A percentile compares a stretch with the other conserved stretches of the same genome.
phyloP scores from a whole-genome alignment of 2,888 invertebrate genomes.

The Calliopum simillimum region DNA sequence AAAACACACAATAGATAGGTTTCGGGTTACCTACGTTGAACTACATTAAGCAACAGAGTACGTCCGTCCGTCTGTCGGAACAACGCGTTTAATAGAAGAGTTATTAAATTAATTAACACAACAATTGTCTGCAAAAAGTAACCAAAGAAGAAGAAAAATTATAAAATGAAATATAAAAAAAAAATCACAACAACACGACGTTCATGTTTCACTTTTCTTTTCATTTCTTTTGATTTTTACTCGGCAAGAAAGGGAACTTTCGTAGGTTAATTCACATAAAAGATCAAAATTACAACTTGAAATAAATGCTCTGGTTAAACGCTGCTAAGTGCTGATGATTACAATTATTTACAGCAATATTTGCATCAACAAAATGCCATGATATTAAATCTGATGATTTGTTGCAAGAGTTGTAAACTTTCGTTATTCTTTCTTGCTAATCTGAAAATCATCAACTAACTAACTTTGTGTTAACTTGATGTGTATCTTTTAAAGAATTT shows the following conservation, averaged over 20 bases:
- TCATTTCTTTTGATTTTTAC: constrained; percentile 13
- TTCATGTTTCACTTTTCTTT: constrained; percentile 23
- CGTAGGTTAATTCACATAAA: constrained; percentile 6
- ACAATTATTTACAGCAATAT: background rate
- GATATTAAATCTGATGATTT: too few relatives aligned
- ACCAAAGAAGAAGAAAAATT: constrained; percentile 17
- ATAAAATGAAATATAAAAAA: constrained; percentile 13
- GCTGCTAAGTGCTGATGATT: background rate
- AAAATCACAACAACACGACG: background rate
- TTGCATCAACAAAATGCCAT: too few relatives aligned
- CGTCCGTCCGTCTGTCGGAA: background rate
- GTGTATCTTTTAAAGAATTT: too few relatives aligned
- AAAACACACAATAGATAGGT: background rate
- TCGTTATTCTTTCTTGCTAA: too few relatives aligned
- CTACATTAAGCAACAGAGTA: background rate
- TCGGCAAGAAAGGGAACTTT: background rate
- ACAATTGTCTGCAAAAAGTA: constrained; percentile 20
- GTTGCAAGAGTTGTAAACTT: too few relatives aligned
- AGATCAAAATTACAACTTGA: constrained; percentile 8
- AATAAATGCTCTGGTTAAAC: background rate
- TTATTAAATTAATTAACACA: constrained; percentile 33
- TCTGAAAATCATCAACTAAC: too few relatives aligned
- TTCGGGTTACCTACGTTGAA: constrained; percentile 18
- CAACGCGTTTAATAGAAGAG: constrained; percentile 9
- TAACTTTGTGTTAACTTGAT: too few relatives aligned